Conservation (phyloP, 2,888 invertebrate genomes). For the Drosophila neonasuta region DNA sequence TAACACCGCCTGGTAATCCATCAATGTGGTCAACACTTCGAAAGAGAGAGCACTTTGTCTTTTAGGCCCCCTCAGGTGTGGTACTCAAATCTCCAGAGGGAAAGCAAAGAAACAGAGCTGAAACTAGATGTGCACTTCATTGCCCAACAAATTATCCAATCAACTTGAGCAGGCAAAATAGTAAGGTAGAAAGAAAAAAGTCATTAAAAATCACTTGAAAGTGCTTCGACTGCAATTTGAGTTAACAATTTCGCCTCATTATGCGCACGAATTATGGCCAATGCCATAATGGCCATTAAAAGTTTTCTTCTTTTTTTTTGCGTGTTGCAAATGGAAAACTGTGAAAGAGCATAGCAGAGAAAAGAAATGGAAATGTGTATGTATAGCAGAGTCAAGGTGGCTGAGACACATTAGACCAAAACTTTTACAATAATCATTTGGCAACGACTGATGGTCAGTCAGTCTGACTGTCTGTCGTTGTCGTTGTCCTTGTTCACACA, state of each 20-base stretch:
- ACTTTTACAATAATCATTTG: slow-evolving; percentile 73
- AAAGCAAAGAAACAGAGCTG: neutral
- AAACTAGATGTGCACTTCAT: slow-evolving; percentile 9
- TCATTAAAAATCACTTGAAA: slow-evolving; percentile 73
- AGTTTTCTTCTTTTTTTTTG: slow-evolving; percentile 39
- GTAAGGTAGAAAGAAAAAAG: slow-evolving; percentile 31
- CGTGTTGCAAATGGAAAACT: slow-evolving; percentile 45
- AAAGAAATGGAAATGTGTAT: slow-evolving; percentile 12
- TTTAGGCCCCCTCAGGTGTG: too few relatives aligned
- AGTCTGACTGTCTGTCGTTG: slow-evolving; percentile 1
- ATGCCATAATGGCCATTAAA: slow-evolving; percentile 74
- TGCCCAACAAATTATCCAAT: slow-evolving; percentile 31
- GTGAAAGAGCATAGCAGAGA: slow-evolving; percentile 15
- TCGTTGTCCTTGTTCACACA: slow-evolving; percentile 58
- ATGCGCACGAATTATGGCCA: slow-evolving; percentile 71
- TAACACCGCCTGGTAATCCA: slow-evolving; percentile 51
- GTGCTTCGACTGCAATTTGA: slow-evolving; percentile 67
- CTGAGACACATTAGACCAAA: slow-evolving; percentile 62
- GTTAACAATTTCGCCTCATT: slow-evolving; percentile 63
- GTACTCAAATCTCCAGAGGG: neutral
- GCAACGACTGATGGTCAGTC: slow-evolving; percentile 48
- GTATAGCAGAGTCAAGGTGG: slow-evolving; percentile 38
- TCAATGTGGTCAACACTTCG: slow-evolving; percentile 50
- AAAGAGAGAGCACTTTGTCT: slow-evolving; percentile 38
- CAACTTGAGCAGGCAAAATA: slow-evolving; percentile 15